Conservation (phyloP, 23 tunicate species). For the Styela clava region DNA sequence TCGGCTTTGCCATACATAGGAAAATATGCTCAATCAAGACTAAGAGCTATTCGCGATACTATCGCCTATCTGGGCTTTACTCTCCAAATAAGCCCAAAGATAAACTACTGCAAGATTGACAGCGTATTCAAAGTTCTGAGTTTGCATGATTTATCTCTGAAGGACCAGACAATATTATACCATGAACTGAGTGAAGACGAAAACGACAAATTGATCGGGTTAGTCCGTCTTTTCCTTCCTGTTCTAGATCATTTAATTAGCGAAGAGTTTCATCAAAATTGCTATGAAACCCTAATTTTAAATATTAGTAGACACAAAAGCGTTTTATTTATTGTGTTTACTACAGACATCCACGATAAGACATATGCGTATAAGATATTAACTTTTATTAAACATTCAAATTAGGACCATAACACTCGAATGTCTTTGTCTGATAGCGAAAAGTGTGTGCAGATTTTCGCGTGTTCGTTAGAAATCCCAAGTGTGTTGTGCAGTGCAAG, state of each 20-base stretch:
- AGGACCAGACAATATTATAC: not conserved
- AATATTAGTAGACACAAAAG: not conserved
- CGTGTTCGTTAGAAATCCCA: too few species aligned
- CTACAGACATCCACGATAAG: not conserved
- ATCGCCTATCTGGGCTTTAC: not conserved
- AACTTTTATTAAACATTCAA: not conserved
- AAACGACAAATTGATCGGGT: not conserved
- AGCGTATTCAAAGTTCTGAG: not conserved
- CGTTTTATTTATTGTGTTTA: not conserved
- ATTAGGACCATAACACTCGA: too few species aligned
- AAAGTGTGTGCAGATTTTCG: too few species aligned
- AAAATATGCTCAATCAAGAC: not conserved
- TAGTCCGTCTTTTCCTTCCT: not conserved
- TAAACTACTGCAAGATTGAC: not conserved
- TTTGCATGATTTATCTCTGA: not conserved
- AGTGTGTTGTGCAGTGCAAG: too few species aligned
- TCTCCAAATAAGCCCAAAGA: too few species aligned
- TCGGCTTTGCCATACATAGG: not conserved
- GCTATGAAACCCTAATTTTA: not conserved
- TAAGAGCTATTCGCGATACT: not conserved
- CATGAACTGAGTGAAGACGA: not conserved
- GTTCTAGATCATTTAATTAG: too few species aligned
- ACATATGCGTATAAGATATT: not conserved
- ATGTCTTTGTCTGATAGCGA: too few species aligned
- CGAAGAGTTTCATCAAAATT: too few species aligned